A percentile compares a stretch with the other conserved stretches of the same genome.
Conservation (phyloP, 2,797 vertebrate species). For the Otolemur crassicaudatus region DNA sequence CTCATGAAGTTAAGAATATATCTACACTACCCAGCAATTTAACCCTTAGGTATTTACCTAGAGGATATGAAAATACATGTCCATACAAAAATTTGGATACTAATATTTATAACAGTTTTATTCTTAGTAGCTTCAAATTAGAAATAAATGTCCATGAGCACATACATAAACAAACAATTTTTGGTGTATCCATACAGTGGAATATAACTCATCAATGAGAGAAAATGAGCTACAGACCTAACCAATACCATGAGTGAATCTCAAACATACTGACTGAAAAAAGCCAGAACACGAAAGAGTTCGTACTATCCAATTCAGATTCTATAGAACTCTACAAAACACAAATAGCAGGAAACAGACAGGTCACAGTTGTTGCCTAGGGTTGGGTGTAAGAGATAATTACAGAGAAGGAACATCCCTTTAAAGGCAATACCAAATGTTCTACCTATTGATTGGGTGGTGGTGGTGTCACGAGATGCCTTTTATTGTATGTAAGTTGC, state of each 20-base stretch:
- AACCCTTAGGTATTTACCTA: not conserved
- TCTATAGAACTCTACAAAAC: not conserved
- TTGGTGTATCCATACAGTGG: not conserved
- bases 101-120: not conserved
- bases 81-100: not conserved
- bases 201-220: not conserved
- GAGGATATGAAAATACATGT: not conserved
- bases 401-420: not conserved
- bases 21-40: not conserved
- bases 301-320: not conserved
- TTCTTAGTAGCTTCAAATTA: not conserved
- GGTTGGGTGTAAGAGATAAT: not conserved
- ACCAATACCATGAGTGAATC: not conserved
- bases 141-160: not conserved
- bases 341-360: not conserved
- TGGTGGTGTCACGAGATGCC: not conserved
- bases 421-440: not conserved
- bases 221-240: not conserved
- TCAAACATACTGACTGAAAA: not conserved
- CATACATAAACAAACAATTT: not conserved
- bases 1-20: not conserved
- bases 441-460: not conserved
- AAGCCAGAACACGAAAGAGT: not conserved
- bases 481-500: not conserved
- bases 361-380: not conserved